Conservation (phyloP, 1,140 invertebrate genomes). For the Prorops nasuta region DNA sequence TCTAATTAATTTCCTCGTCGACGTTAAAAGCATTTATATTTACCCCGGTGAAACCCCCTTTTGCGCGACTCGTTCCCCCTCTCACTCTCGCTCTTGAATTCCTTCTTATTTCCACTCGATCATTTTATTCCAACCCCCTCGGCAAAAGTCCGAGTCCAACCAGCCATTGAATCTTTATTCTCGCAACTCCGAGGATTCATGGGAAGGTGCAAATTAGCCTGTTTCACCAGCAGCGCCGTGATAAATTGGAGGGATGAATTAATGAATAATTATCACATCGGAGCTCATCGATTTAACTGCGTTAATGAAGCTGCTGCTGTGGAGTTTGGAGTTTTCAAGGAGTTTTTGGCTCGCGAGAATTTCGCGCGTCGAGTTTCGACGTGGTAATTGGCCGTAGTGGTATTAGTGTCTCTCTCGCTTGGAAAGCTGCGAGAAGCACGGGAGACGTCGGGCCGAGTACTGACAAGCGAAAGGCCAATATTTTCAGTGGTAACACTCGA, state of each 20-base stretch:
- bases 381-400: not conserved
- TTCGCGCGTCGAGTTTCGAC: not conserved
- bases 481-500: slow-evolving; percentile 28
- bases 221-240: too few species aligned
- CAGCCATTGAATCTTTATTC: too few species aligned
- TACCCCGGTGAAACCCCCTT: not conserved
- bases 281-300: not conserved
- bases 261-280: too few species aligned
- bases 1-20: not conserved
- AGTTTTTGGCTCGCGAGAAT: too few species aligned
- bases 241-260: too few species aligned
- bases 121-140: too few species aligned
- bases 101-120: too few species aligned
- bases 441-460: not conserved
- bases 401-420: not conserved
- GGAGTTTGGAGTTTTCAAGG: not conserved
- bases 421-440: not conserved
- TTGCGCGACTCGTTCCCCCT: too few species aligned
- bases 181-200: too few species aligned
- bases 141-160: too few species aligned
- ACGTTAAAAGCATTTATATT: not conserved
- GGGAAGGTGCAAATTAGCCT: too few species aligned
- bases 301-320: not conserved
- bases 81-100: too few species aligned
- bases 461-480: slow-evolving; percentile 16